Evolutionary conservation across 2,797 vertebrate genomes (phyloP).

Genomic region (Odontamblyopus lacepedii): DNA sequence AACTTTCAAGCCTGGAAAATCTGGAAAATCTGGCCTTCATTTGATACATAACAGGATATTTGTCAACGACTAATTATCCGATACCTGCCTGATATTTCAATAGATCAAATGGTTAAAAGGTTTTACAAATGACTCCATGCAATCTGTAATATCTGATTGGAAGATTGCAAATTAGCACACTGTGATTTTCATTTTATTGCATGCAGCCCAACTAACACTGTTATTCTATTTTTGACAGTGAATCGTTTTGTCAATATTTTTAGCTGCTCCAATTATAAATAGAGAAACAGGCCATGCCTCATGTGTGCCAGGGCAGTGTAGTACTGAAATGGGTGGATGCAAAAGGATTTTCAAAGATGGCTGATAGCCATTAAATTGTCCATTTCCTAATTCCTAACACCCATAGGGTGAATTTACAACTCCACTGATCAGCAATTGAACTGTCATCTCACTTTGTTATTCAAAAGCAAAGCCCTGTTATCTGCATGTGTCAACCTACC

Average conservation of each 20-base stretch:
- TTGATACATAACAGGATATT: neutral
- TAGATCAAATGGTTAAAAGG: neutral
- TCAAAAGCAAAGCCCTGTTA: neutral
- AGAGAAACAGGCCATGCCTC: constrained; percentile 4
- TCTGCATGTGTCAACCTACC: neutral
- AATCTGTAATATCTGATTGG: neutral
- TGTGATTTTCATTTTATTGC: neutral
- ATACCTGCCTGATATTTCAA: neutral
- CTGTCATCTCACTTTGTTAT: neutral
- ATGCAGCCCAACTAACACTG: neutral
- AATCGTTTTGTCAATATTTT: neutral
- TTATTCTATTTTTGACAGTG: neutral
- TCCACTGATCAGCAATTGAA: neutral
- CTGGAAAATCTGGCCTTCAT: no score
- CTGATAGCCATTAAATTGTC: neutral
- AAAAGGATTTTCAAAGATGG: neutral
- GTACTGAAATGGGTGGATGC: neutral
- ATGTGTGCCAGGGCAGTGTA: neutral
- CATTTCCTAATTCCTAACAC: neutral
- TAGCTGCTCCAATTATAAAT: constrained; percentile 10
- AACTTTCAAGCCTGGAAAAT: neutral
- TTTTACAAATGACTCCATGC: neutral
- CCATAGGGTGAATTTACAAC: neutral
- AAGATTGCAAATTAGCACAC: neutral
- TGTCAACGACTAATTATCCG: neutral